A percentile compares a stretch with the other conserved stretches of the same genome.
phyloP scores from a whole-genome alignment of 2,888 invertebrate genomes.

The Papilio gigon region DNA sequence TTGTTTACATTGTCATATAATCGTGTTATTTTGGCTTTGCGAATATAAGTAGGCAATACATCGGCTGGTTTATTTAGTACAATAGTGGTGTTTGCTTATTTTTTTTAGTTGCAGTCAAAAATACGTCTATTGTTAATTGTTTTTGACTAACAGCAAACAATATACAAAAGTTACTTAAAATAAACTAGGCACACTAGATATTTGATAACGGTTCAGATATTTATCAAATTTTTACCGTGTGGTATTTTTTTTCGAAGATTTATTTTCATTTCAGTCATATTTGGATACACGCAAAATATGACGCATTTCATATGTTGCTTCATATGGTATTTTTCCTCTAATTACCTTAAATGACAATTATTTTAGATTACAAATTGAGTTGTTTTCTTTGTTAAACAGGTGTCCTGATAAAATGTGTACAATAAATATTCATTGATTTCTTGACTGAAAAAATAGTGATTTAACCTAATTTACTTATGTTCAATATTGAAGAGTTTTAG shows the following conservation, averaged over 20 bases:
- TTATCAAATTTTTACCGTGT: neutral
- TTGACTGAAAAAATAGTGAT: too few species aligned
- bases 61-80: constrained; percentile 6
- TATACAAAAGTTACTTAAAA: neutral
- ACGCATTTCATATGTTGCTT: neutral
- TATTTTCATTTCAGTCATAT: neutral
- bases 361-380: neutral
- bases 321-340: neutral
- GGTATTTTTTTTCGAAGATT: neutral
- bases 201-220: neutral
- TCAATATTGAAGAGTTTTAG: too few species aligned
- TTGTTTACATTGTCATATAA: constrained; percentile 43
- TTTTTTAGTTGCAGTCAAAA: constrained; percentile 2
- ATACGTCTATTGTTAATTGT: neutral
- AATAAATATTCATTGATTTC: neutral
- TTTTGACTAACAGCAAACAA: neutral
- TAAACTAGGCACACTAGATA: neutral
- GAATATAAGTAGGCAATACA: constrained; percentile 15
- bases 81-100: constrained; percentile 1
- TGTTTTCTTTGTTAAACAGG: neutral
- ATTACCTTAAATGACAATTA: neutral
- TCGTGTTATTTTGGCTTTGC: constrained; percentile 26
- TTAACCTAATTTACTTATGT: too few species aligned
- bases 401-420: neutral
- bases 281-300: neutral